Percentiles rank a stretch among this genome's conserved stretches.
Conservation (phyloP, 2,888 invertebrate genomes). For the Noctua janthina region DNA sequence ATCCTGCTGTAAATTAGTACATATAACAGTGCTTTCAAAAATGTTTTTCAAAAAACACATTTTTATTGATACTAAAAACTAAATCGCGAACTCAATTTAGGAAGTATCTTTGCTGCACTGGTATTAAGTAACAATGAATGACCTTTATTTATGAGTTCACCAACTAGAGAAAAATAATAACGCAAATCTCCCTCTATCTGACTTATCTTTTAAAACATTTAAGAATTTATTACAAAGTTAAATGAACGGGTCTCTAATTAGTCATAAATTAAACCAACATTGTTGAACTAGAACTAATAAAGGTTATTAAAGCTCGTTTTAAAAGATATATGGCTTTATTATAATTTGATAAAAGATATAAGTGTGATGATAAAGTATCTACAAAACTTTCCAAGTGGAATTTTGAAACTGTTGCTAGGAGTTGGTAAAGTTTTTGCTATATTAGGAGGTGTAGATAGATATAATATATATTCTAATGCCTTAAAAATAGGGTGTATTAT, state of each 20-base stretch:
- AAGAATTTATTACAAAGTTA: conserved; percentile 21
- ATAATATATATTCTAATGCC: not conserved
- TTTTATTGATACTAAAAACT: no score
- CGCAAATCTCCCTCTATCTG: not conserved
- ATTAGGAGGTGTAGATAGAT: not conserved
- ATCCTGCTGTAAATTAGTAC: no score
- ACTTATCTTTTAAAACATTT: not conserved
- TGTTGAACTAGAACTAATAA: conserved; percentile 43
- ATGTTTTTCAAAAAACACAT: no score
- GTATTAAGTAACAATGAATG: not conserved
- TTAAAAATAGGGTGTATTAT: not conserved
- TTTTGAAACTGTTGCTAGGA: not conserved
- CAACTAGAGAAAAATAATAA: not conserved
- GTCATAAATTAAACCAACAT: conserved; percentile 45
- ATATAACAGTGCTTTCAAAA: no score
- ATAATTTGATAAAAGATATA: conserved; percentile 50
- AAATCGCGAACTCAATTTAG: no score
- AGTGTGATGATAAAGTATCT: conserved; percentile 38
- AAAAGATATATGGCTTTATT: conserved; percentile 54
- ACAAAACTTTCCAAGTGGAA: conserved; percentile 36
- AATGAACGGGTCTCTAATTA: conserved; percentile 26
- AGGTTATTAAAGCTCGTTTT: conserved; percentile 31
- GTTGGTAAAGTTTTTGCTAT: not conserved
- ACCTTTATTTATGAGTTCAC: not conserved
- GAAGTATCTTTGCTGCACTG: no score